A percentile compares a stretch with the other conserved stretches of the same genome.
phyloP scores from a whole-genome alignment of 30 jellyfish, hydroid and myxozoan species.

The Pseudorhiza aurosa region DNA sequence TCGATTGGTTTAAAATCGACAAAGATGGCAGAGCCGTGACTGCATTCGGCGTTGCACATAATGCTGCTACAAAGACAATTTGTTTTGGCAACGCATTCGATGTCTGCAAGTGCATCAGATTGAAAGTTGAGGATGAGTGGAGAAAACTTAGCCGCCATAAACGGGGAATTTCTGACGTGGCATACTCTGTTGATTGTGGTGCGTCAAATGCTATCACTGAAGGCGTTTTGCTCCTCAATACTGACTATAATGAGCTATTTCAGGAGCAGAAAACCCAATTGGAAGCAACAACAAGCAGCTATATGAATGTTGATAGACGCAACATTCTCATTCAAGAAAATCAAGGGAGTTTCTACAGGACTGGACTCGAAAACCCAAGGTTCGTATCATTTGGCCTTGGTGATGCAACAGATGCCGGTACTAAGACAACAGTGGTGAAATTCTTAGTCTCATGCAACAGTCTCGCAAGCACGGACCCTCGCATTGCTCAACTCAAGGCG shows the following conservation, averaged over 20 bases:
- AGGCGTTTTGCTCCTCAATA: slow-evolving; percentile 10
- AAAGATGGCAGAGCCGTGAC: slow-evolving; percentile 3
- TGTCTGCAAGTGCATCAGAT: slow-evolving; percentile 3
- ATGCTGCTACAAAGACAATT: not conserved
- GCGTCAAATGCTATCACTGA: not conserved
- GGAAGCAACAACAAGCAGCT: not conserved
- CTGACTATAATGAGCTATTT: not conserved
- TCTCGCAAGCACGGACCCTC: slow-evolving; percentile 12
- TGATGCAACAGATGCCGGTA: not conserved
- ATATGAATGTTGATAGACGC: not conserved
- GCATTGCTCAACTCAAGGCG: not conserved
- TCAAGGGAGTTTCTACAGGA: slow-evolving; percentile 18
- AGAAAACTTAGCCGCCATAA: not conserved
- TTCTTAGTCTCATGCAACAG: slow-evolving; percentile 8
- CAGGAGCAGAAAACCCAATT: not conserved
- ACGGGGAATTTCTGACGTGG: slow-evolving; percentile 4
- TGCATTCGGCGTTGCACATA: not conserved
- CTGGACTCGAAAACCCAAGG: slow-evolving; percentile 12
- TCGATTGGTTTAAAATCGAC: not conserved
- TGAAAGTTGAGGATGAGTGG: not conserved
- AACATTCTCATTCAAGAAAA: slow-evolving; percentile 5
- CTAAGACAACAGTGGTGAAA: not conserved
- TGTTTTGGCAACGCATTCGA: not conserved
- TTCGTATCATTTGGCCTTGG: slow-evolving; percentile 31
- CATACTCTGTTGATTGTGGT: not conserved